These are phyloP conservation scores for Epirrita christyi DNA, from an alignment of 2,888 invertebrate genomes.

Conservation along the genomic window DNA sequence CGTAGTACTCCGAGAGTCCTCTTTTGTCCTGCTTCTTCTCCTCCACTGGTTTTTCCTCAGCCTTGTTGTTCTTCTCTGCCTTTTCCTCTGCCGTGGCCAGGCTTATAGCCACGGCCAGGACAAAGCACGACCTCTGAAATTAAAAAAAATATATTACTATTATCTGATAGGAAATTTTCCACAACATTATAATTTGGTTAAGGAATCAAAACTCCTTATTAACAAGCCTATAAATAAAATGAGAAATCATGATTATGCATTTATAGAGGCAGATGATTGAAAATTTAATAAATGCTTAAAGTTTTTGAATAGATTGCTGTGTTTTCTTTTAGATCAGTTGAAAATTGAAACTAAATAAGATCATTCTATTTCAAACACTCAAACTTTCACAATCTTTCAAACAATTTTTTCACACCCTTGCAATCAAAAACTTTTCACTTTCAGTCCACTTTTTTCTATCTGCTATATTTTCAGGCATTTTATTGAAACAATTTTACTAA, in stretches of 20 bases:
- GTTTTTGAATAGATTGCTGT: too few species aligned
- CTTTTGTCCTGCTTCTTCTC: conserved; percentile 85
- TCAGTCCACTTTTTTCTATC: background rate
- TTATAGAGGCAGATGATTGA: too few species aligned
- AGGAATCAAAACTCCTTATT: too few species aligned
- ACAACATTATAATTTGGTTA: too few species aligned
- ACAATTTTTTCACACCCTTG: background rate
- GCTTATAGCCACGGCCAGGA: conserved; percentile 82
- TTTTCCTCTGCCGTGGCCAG: conserved; percentile 84
- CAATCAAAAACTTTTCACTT: conserved; percentile 7
- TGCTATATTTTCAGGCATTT: background rate
- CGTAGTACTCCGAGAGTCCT: conserved; percentile 80
- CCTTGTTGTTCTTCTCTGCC: conserved; percentile 73
- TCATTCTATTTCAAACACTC: background rate
- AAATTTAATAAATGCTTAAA: too few species aligned
- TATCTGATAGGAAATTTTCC: too few species aligned
- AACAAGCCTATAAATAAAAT: too few species aligned
- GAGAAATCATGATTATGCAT: too few species aligned
- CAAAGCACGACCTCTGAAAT: conserved; percentile 75
- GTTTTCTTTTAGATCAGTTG: too few species aligned
- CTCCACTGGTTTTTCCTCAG: conserved; percentile 71
- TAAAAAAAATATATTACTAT: conserved; percentile 31
- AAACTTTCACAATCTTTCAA: conserved; percentile 9
- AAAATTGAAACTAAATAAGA: background rate
- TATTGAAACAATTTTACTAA: background rate